These are phyloP conservation scores for Formicarius rufipectus DNA, from an alignment of 2,113 vertebrate species.

Conservation along the genomic window DNA sequence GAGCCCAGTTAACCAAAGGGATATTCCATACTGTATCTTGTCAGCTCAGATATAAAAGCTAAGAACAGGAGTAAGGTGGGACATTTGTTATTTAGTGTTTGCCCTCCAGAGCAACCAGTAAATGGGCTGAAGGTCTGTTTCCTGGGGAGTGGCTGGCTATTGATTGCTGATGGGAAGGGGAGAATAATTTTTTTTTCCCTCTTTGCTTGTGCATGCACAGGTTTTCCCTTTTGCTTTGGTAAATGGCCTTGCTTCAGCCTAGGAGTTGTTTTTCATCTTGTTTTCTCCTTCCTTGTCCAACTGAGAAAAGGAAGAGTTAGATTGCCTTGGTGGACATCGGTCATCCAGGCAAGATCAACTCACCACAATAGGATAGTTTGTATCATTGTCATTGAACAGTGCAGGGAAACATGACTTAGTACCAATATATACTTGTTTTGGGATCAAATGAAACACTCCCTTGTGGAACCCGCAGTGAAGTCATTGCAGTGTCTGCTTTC, in stretches of 20 bases:
- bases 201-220: neutral
- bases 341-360: neutral
- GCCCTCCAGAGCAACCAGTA: neutral
- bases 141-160: neutral
- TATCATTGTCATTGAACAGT: neutral
- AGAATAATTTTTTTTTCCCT: neutral
- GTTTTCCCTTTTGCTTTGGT: neutral
- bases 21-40: neutral
- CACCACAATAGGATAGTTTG: neutral
- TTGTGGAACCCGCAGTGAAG: neutral
- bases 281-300: neutral
- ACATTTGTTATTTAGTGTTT: neutral
- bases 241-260: neutral
- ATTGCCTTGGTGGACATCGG: neutral
- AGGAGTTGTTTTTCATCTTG: neutral
- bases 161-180: neutral
- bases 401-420: neutral
- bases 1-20: neutral
- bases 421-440: neutral
- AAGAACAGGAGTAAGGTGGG: neutral
- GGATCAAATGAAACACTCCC: neutral
- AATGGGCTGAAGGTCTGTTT: neutral
- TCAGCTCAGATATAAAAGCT: neutral
- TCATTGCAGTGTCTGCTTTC: neutral
- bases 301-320: neutral